These are phyloP conservation scores for Rhinolophus sinicus DNA, from an alignment of 2,113 vertebrate species.

Conservation along the genomic window DNA sequence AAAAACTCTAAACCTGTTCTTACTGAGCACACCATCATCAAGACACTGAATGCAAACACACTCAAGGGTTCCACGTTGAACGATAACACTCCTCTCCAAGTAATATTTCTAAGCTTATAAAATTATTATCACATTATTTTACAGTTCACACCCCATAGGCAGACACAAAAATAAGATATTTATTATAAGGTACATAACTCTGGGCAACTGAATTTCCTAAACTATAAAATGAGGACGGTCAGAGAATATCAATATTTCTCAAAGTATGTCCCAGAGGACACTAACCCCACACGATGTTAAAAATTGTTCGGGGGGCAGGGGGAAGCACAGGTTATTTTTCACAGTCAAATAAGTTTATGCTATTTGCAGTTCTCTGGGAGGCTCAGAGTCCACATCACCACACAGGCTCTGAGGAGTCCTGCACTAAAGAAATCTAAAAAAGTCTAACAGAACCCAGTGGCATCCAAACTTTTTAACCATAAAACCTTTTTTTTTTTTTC, in stretches of 20 bases:
- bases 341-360: neutral
- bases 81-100: neutral
- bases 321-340: neutral
- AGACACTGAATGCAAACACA: neutral
- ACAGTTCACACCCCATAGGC: neutral
- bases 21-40: neutral
- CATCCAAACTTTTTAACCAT: slow-evolving; percentile 44
- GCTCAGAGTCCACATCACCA: neutral
- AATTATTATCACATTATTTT: neutral
- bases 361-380: neutral
- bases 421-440: neutral
- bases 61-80: neutral
- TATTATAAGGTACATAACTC: neutral
- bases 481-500: neutral
- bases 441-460: neutral
- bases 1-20: neutral
- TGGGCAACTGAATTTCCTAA: slow-evolving; percentile 1
- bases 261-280: neutral
- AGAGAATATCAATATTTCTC: neutral
- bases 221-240: neutral
- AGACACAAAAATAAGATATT: slow-evolving; percentile 34
- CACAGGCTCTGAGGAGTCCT: slow-evolving; percentile 32
- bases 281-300: neutral
- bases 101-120: neutral
- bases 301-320: neutral